Base-by-base conservation (phyloP, 2,113 vertebrate species). In the Amblyornis subalaris region DNA sequence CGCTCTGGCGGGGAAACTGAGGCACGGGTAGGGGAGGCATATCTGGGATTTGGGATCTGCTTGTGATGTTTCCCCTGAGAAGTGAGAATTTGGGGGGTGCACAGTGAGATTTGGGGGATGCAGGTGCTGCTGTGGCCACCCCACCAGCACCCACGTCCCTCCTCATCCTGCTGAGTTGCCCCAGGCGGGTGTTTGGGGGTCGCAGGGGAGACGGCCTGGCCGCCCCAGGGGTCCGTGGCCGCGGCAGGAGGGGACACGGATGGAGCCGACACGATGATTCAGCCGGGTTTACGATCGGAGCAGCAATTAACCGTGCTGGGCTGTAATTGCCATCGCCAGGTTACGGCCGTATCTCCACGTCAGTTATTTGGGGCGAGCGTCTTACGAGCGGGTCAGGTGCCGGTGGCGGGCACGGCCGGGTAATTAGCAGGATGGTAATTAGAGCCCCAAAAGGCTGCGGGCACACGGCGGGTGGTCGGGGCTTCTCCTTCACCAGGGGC, bases 301-400 rank as follows among this genome's bases (percentile, higher is more conserved):
- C 13, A 3, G 77, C 89, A 84, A 90, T 93, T 93, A 94, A 67
- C 80, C 58, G 35, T 45, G 28, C 89, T 28, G 69, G 53, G 83
- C 66, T 54, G 47, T 96, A 93, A 94, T 93, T 93, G 89, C 92
- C 76, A 44, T 38, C 12, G 40, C 86, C 7, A 14, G 65, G 73
- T 74, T 81, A 84, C 42, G n/a, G 76, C 72, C 10, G 2, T 58
- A 51, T 67, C 77, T 65, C 65, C 73, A 65, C 45, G 28, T 77
- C 94, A 90, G 80, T 92, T 95, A 92, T 95, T 92, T 88, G 95
- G 92, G 92, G 57, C 86, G 66, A 82, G 75, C 10, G 20, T 71
- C 86, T 53, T 38, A 14, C 1, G 42, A 93, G 85, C 8, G 31
- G 80, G 77, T 90, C 94, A 84, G 90, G 85, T 91, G 93, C 84